phyloP scores from a whole-genome alignment of 2,888 invertebrate species.

The Allacma fusca region DNA sequence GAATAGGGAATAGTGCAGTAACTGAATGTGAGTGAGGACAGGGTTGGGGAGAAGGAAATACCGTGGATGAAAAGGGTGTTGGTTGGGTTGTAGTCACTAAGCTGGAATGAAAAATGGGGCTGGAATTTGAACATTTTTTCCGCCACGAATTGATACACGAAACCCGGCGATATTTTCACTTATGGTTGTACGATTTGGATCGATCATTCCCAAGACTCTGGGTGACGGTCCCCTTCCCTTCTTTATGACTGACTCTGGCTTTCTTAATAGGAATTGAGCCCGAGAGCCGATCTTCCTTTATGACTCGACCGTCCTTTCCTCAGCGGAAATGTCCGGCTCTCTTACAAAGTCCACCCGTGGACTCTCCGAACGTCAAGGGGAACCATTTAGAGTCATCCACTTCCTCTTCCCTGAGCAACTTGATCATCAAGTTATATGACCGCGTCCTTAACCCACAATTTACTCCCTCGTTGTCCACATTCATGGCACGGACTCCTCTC shows the following conservation, averaged over 20 bases:
- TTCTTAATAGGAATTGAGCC: no score
- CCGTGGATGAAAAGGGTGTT: neutral
- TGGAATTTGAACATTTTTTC: slow-evolving; percentile 40
- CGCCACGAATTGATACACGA: slow-evolving; percentile 42
- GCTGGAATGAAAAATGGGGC: slow-evolving; percentile 40
- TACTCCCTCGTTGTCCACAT: slow-evolving; percentile 10
- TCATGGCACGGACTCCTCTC: neutral
- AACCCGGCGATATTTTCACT: slow-evolving; percentile 41
- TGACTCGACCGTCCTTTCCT: no score
- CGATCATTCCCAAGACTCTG: slow-evolving; percentile 32
- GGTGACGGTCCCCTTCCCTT: no score
- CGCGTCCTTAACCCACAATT: slow-evolving; percentile 21
- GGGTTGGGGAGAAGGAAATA: slow-evolving; percentile 16
- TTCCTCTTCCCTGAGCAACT: slow-evolving; percentile 13
- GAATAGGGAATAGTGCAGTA: no score
- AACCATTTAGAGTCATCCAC: slow-evolving; percentile 16
- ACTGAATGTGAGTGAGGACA: neutral
- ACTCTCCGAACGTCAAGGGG: neutral
- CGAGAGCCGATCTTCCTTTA: no score
- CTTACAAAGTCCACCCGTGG: neutral
- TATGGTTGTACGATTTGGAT: slow-evolving; percentile 37
- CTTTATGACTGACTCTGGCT: no score
- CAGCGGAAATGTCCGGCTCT: slow-evolving; percentile 10
- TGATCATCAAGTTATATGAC: slow-evolving; percentile 15
- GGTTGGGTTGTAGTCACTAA: slow-evolving; percentile 1